Evolutionary conservation across 2,888 invertebrate species (phyloP).

Genomic region (Tachina fera): DNA sequence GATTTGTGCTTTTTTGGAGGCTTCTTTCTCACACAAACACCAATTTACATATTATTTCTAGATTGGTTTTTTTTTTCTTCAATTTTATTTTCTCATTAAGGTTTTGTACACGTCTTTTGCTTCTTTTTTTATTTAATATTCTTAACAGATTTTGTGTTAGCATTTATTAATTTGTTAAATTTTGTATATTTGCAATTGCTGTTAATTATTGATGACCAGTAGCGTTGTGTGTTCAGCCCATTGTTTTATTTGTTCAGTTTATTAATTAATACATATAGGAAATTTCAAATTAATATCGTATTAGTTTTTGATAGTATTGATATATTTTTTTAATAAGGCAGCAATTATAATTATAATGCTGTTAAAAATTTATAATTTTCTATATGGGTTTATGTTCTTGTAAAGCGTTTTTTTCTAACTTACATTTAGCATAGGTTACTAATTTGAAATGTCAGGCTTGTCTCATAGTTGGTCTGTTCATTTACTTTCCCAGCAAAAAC

Average conservation of each 20-base stretch:
- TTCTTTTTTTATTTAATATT: not conserved
- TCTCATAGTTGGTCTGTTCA: no score
- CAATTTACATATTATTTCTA: constrained; percentile 20
- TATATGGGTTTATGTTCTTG: no score
- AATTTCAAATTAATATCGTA: constrained; percentile 30
- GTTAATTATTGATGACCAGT: constrained; percentile 11
- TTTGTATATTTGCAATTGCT: constrained; percentile 32
- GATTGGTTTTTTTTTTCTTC: not conserved
- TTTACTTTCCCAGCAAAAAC: no score
- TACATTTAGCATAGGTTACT: no score
- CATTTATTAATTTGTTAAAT: not conserved
- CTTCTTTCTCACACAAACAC: constrained; percentile 2
- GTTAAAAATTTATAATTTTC: no score
- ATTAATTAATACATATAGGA: constrained; percentile 16
- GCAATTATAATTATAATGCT: no score
- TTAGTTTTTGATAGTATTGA: not conserved
- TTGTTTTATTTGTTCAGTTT: not conserved
- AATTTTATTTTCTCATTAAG: constrained; percentile 1
- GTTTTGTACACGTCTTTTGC: not conserved
- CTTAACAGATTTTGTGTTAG: not conserved
- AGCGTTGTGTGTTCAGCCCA: not conserved
- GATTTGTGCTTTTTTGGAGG: constrained; percentile 14
- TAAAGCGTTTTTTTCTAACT: no score
- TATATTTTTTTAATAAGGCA: not conserved
- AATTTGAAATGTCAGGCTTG: no score